Evolutionary conservation across 2,113 vertebrate genomes (phyloP).

Genomic region (Lagopus leucura): DNA sequence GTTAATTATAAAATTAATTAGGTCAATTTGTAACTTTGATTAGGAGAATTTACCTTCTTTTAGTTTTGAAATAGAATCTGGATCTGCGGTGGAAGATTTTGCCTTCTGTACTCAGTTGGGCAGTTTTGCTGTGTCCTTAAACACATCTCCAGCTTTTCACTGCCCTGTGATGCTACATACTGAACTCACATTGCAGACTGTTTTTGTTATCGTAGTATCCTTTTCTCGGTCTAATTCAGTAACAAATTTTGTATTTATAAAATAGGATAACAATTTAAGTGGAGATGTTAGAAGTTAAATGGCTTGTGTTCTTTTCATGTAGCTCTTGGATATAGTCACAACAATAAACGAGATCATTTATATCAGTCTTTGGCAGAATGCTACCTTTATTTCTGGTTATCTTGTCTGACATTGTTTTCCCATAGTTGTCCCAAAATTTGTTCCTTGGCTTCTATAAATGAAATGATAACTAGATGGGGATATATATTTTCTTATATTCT

Average conservation of each 20-base stretch:
- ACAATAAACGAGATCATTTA: not conserved
- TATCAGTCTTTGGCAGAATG: not conserved
- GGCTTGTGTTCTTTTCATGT: not conserved
- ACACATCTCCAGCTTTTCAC: not conserved
- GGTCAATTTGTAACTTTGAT: slow-evolving; percentile 64
- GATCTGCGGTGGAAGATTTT: slow-evolving; percentile 9
- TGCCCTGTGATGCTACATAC: not conserved
- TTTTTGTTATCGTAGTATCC: not conserved
- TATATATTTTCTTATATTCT: not conserved
- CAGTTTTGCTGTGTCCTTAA: not conserved
- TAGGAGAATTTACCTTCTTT: slow-evolving; percentile 50
- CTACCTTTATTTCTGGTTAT: slow-evolving; percentile 6
- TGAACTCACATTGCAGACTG: not conserved
- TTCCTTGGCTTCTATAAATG: not conserved
- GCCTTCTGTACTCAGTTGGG: not conserved
- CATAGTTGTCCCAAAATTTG: not conserved
- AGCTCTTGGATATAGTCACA: not conserved
- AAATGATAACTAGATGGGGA: not conserved
- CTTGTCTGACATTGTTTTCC: not conserved
- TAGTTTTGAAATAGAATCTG: not conserved
- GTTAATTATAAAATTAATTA: slow-evolving; percentile 78
- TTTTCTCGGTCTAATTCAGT: slow-evolving; percentile 8
- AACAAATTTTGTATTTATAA: not conserved
- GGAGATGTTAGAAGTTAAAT: not conserved
- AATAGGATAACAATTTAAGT: not conserved